Base-by-base conservation (phyloP, 2,113 vertebrate genomes). In the Clarias batrachus region DNA sequence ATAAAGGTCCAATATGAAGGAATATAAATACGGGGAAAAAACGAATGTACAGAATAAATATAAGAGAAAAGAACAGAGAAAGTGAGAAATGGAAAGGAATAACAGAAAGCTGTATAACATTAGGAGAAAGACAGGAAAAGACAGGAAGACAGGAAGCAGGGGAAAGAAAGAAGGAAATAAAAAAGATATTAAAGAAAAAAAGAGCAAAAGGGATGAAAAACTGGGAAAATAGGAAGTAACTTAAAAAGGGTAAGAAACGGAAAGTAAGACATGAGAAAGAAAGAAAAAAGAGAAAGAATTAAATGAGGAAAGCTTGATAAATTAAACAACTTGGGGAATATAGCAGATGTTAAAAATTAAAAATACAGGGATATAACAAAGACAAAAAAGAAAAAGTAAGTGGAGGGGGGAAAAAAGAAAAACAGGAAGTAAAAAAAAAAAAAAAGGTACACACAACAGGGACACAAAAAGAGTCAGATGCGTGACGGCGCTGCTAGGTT, bases 351-450 rank as follows among this genome's bases (percentile, higher is more conserved):
- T 41, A 41, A 41, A 41, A 5, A 41, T 41, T 33, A 41, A 41
- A 41, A 41, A 41, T 41, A 41, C 41, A 41, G 6, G 4, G 41
- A 4, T 41, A 6, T 41, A 41, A 6, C 4, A 41, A 7, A 41
- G 41, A 41, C 41, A 41, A 41, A 41, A 33, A 57, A 12, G 27
- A 17, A 33, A 12, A 82, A 87, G 33, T 37, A 37, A 37, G 33
- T 37, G 33, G 33, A 37, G 33, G 33, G 33, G 33, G 33, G 33
- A 37, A 37, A 37, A 90, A 85, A 71, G 4, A 85, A 74, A 86
- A 77, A 89, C 83, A 56, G 3, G 19, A 30, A 52, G 23, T 59
- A 78, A 88, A 87, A 89, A 1, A 73, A 73, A 9, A n/a, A 23
- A 73, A 23, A 17, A 7, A 73, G 70, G 19, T 3, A 41, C 30